phyloP scores from a whole-genome alignment of 2,113 vertebrate genomes.

The Alouatta palliata region DNA sequence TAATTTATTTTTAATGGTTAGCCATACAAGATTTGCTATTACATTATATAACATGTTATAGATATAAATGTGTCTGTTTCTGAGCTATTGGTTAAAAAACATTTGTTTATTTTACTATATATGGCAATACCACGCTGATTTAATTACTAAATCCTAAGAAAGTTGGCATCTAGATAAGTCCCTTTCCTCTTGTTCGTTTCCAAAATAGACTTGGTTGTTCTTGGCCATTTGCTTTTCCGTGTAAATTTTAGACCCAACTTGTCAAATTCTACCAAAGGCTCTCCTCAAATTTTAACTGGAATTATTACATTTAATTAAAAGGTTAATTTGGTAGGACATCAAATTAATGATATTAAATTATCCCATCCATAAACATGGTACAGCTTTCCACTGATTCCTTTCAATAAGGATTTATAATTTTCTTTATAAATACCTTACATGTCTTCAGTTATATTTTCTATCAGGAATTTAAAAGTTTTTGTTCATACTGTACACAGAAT shows the following conservation, averaged over 20 bases:
- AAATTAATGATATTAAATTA: not conserved
- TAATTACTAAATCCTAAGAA: not conserved
- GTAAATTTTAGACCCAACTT: not conserved
- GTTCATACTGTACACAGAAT: not conserved
- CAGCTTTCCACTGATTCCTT: not conserved
- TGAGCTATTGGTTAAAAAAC: conserved; percentile 6
- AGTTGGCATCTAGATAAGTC: not conserved
- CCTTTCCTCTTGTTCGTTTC: not conserved
- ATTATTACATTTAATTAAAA: conserved; percentile 9
- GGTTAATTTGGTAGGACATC: not conserved
- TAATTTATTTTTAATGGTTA: conserved; percentile 13
- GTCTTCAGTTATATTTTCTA: not conserved
- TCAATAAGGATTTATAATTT: not conserved
- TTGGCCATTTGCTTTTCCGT: not conserved
- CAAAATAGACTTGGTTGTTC: not conserved
- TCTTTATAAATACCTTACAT: not conserved
- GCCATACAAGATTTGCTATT: not conserved
- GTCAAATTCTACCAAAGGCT: not conserved
- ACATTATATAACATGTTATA: not conserved
- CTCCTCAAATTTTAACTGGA: conserved; percentile 32
- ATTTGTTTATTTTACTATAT: not conserved
- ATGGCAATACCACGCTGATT: not conserved
- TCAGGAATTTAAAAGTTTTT: conserved; percentile 13
- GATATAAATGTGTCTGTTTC: not conserved
- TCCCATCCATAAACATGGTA: not conserved